Percentiles rank a stretch among this genome's conserved stretches.
Evolutionary conservation across 2,888 invertebrate species (phyloP).

Genomic region (Rhingia rostrata): DNA sequence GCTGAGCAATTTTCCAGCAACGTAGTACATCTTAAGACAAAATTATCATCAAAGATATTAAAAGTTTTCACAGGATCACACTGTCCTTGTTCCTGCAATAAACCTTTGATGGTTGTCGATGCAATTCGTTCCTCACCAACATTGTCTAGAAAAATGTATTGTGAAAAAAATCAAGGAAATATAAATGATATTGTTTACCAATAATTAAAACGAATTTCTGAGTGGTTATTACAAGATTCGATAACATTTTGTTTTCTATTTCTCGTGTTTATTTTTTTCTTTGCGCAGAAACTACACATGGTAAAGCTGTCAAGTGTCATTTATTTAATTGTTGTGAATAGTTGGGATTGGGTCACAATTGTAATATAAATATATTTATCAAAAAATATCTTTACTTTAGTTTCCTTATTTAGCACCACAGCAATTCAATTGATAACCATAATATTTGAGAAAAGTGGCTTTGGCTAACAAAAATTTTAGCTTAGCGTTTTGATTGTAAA

Average conservation of each 20-base stretch:
- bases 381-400: too few relatives aligned
- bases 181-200: constrained; percentile 76
- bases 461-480: too few relatives aligned
- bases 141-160: constrained; percentile 77
- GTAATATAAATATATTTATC: not conserved
- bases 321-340: constrained; percentile 29
- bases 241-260: constrained; percentile 41
- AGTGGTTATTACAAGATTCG: constrained; percentile 77
- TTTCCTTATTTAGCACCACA: too few relatives aligned
- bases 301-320: constrained; percentile 24
- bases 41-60: constrained; percentile 70
- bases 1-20: constrained; percentile 75
- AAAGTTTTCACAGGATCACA: constrained; percentile 76
- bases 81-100: constrained; percentile 80
- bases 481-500: too few relatives aligned
- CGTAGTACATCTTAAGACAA: constrained; percentile 75
- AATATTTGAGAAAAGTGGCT: too few relatives aligned
- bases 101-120: constrained; percentile 77
- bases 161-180: not conserved
- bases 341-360: not conserved
- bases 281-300: constrained; percentile 29
- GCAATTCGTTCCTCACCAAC: constrained; percentile 80
- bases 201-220: constrained; percentile 81
- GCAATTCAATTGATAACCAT: too few relatives aligned
- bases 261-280: constrained; percentile 53